Base-by-base conservation (phyloP, 2,888 invertebrate genomes). In the Arrhopalites spinosus region DNA sequence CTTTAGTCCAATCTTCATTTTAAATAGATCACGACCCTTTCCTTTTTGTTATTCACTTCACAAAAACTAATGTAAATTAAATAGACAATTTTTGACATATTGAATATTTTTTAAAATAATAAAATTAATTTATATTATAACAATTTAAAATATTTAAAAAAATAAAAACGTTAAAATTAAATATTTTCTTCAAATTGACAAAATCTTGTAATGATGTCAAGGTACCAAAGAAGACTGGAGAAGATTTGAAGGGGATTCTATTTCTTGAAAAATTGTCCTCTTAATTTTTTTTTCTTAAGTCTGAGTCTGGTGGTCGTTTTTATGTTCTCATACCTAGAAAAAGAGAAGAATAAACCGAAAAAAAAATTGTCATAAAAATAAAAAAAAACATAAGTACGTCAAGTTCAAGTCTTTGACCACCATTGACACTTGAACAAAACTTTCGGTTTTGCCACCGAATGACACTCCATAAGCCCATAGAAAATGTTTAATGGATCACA, bases 361-460 rank as follows among this genome's bases (percentile, higher is more conserved):
- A 72, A 72, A 72, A 72, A 72, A 72, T 72, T 72, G 71, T 72
- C 71, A 72, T 72, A 72, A 71, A 56, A 70, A 67, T 45, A 45
- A 25, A 25, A 11, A 59, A 59, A 13, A 25, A 53, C 20, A 25
- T 15, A 27, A 59, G 23, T 59, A 53, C 53, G 53, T 20, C 53
- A 20, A 53, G n/a, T 53, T 53, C 36, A 36, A 36, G 36, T 36
- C 47, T 47, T 47, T 47, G 47, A 7, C 47, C n/a, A 47, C 47
- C n/a, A 47, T n/a, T 47, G n/a, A 13, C n/a, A 47, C 47, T 47
- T 45, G 45, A 45, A 45, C 7, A 47, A 13, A 47, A 47, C 20
- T 20, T 23, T 20, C n/a, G 23, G 53, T n/a, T 56, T 23, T 20
- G 15, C 20, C n/a, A n/a, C 47, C 7, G 15, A 11, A 15, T 45